A percentile compares a stretch with the other conserved stretches of the same genome.
Conservation (phyloP, 1,140 invertebrate species). For the Nylanderia fulva region DNA sequence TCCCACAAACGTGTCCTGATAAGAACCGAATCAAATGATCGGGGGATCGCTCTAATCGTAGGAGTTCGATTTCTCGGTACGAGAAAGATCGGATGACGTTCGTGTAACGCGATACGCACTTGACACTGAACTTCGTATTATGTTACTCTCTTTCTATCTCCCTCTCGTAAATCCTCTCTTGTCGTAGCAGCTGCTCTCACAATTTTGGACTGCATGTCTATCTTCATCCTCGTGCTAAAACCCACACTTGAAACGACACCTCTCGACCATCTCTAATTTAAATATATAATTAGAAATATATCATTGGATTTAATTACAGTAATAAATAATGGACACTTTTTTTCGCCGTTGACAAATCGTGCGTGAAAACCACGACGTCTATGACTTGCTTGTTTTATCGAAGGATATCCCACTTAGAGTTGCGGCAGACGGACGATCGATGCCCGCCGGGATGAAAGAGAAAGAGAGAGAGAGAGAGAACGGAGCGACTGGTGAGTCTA, state of each 20-base stretch:
- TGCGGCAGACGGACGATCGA: conserved; percentile 57
- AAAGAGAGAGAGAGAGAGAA: too few species aligned
- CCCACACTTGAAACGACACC: background rate
- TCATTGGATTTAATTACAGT: background rate
- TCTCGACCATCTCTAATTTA: background rate
- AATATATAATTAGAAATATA: conserved; percentile 10
- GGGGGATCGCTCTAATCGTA: conserved; percentile 64
- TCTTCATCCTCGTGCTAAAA: background rate
- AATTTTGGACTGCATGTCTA: conserved; percentile 50
- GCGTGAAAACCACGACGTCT: background rate
- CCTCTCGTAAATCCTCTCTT: conserved; percentile 4
- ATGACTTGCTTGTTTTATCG: conserved; percentile 44
- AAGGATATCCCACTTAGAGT: conserved; percentile 42
- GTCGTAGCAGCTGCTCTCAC: conserved; percentile 37
- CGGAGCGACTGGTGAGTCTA: conserved; percentile 61
- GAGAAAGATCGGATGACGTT: conserved; percentile 66
- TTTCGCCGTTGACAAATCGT: background rate
- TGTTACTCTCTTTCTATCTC: conserved; percentile 49
- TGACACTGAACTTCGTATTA: conserved; percentile 69
- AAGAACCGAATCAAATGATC: conserved; percentile 57
- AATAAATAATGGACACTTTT: background rate
- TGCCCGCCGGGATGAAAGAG: conserved; percentile 45
- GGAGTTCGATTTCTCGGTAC: conserved; percentile 68
- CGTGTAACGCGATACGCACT: conserved; percentile 63
- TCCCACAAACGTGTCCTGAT: conserved; percentile 29